Evolutionary conservation across 2,113 vertebrate genomes (phyloP).

Genomic region (Etheostoma spectabile): DNA sequence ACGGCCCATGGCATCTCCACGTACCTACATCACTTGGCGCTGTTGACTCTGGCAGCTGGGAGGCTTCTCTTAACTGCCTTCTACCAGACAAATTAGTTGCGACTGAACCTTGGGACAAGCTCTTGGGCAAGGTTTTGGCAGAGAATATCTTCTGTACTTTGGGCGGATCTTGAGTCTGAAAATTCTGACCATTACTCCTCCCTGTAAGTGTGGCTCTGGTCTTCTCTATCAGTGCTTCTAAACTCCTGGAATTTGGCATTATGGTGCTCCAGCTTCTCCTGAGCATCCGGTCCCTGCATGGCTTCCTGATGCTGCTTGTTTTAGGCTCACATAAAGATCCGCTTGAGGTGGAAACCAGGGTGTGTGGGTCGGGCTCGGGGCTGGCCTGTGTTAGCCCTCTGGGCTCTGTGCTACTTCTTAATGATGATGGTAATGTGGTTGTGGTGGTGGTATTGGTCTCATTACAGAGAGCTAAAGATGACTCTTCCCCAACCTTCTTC

Average conservation of each 20-base stretch:
- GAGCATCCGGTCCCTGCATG: constrained; percentile 85
- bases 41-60: constrained; percentile 69
- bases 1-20: constrained; percentile 89
- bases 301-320: constrained; percentile 87
- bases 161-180: constrained; percentile 76
- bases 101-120: constrained; percentile 88
- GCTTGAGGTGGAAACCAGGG: constrained; percentile 84
- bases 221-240: constrained; percentile 87
- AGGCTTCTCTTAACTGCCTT: constrained; percentile 79
- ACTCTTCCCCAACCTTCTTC: constrained; percentile 91
- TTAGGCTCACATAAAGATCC: constrained; percentile 84
- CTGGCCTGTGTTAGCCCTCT: constrained; percentile 90
- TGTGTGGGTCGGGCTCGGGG: constrained; percentile 86
- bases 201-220: constrained; percentile 85
- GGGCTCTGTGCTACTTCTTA: constrained; percentile 88
- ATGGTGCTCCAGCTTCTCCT: constrained; percentile 87
- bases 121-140: constrained; percentile 89
- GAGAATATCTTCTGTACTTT: constrained; percentile 83
- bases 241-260: constrained; percentile 83
- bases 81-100: constrained; percentile 71
- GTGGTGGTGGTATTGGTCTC: constrained; percentile 90
- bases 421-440: constrained; percentile 85
- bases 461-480: constrained; percentile 91
- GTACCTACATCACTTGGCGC: constrained; percentile 83
- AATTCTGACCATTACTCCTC: constrained; percentile 79